phyloP scores from a whole-genome alignment of 64 coral and sea anemone species.

The Porites australiensis region DNA sequence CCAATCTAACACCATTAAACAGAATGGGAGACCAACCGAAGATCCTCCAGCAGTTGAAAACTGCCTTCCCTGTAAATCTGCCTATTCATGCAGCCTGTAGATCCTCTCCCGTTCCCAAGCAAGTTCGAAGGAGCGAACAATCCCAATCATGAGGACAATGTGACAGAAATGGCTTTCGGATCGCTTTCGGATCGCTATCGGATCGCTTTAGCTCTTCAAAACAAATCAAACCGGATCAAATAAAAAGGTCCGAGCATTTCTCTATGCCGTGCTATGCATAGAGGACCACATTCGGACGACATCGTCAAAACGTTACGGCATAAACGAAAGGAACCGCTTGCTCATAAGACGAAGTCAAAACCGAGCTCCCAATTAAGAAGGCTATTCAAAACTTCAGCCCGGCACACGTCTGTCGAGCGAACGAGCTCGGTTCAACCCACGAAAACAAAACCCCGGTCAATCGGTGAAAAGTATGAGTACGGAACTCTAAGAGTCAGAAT shows the following conservation, averaged over 20 bases:
- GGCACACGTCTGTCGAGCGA: slow-evolving; percentile 61
- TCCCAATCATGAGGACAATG: slow-evolving; percentile 19
- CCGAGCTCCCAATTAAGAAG: slow-evolving; percentile 36
- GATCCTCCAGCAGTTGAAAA: not conserved
- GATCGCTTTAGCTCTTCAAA: not conserved
- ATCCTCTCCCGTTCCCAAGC: not conserved
- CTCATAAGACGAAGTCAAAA: slow-evolving; percentile 54
- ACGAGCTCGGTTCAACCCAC: slow-evolving; percentile 69
- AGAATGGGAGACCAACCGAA: not conserved
- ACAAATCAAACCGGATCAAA: not conserved
- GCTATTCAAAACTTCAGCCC: slow-evolving; percentile 47
- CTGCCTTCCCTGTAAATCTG: too few species aligned
- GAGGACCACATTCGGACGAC: slow-evolving; percentile 50
- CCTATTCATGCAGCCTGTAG: too few species aligned
- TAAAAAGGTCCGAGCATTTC: slow-evolving; percentile 41
- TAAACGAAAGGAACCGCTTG: slow-evolving; percentile 66
- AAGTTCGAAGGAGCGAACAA: slow-evolving; percentile 2
- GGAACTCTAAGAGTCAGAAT: not conserved
- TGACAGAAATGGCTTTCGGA: slow-evolving; percentile 43
- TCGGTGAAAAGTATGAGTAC: slow-evolving; percentile 73
- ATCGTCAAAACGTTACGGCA: slow-evolving; percentile 24
- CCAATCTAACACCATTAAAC: not conserved
- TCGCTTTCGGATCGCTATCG: slow-evolving; percentile 13
- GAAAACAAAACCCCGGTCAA: slow-evolving; percentile 62
- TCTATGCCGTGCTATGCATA: not conserved